A percentile compares a stretch with the other conserved stretches of the same genome.
Conservation (phyloP, 2,888 invertebrate genomes). For the Dioctria rufipes region DNA sequence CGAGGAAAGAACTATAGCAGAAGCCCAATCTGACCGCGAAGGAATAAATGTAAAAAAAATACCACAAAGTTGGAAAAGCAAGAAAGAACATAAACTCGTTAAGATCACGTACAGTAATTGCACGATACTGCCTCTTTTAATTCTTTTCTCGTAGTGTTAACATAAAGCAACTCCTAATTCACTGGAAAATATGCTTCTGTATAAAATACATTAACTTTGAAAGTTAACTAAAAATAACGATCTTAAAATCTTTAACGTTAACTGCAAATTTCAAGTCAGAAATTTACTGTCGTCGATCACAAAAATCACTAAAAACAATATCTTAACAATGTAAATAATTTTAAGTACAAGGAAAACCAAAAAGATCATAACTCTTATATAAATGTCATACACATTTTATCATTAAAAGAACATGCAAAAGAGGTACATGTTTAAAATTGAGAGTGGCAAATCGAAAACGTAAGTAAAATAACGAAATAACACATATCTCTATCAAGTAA, state of each 20-base stretch:
- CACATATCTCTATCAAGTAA: not conserved
- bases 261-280: not conserved
- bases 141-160: not conserved
- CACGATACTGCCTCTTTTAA: too few relatives aligned
- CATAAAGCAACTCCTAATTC: not conserved
- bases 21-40: too few relatives aligned
- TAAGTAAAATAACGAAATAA: conserved; percentile 22
- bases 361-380: not conserved
- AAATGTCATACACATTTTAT: not conserved
- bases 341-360: conserved; percentile 20
- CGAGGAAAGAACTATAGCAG: too few relatives aligned
- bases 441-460: not conserved
- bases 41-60: too few relatives aligned
- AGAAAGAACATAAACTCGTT: not conserved
- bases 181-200: not conserved
- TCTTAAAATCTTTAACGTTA: conserved; percentile 2
- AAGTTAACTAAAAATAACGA: not conserved
- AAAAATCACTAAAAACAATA: not conserved
- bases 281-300: not conserved
- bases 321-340: conserved; percentile 14
- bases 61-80: too few relatives aligned
- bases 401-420: not conserved
- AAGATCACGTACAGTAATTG: too few relatives aligned
- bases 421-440: not conserved
- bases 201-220: not conserved